Evolutionary conservation across 2,113 vertebrate species (phyloP), one percentile per base, ranked within the genome.

Genomic region (Pseudois nayaur): DNA sequence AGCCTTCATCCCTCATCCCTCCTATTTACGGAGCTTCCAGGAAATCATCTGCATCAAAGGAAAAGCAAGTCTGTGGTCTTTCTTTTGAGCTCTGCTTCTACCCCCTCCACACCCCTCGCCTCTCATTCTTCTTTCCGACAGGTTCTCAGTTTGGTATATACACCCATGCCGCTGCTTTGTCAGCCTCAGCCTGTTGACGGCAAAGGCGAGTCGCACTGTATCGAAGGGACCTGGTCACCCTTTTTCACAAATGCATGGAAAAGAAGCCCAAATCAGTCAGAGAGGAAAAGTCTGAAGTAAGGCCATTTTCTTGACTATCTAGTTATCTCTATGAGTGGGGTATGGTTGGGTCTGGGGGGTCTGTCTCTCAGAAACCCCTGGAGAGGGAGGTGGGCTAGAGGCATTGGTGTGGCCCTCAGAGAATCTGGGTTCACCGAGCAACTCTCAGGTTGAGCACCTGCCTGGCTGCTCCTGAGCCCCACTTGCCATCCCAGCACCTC

Each of bases 191-290:
- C 87, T 21, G 25, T 45, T 19, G 9, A 31, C n/a, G 31, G 64
- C 23, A 43, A 29, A 54, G 50, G 2, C 2, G 25, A 55, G 48
- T 25, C 0, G 1, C 50, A 3, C 40, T 3, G n/a, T 29, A 27
- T 76, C n/a, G 1, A 36, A 55, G 64, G 50, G 62, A 74, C 87
- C 84, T 55, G 25, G n/a, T 40, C n/a, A 31, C 50, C 10, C 50
- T 76, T 11, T 76, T 27, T 6, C 45, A 52, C 45, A 27, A 67
- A 64, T 8, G 52, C 48, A 19, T 40, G 16, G 15, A 54, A 54
- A n/a, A 74, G n/a, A 52, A 71, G 48, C 33, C 48, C 36, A 17
- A 52, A 55, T 40, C 3, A 29, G 48, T 40, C n/a, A 71, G 10
- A 89, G 10, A 74, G n/a, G 50, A 74, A 31, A 55, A 19, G n/a